Conservation (phyloP, 2,797 vertebrate species). For the Parambassis ranga region DNA sequence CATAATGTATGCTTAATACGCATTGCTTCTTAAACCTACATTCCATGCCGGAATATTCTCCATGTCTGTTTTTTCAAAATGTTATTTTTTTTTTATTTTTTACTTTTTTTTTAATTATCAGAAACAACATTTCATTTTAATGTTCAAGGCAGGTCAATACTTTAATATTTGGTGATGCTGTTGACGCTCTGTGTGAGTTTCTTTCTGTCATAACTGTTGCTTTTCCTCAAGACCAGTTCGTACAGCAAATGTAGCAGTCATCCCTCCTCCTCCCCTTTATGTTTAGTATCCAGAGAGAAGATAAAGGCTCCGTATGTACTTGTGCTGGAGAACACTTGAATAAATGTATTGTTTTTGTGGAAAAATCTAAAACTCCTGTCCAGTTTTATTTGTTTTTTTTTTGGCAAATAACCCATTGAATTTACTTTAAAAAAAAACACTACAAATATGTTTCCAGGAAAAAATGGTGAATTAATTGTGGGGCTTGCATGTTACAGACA, state of each 20-base stretch:
- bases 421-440: neutral
- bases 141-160: slow-evolving; percentile 81
- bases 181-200: slow-evolving; percentile 92
- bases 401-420: neutral
- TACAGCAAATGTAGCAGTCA: slow-evolving; percentile 97
- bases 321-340: slow-evolving; percentile 99
- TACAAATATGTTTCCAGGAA: too few species aligned
- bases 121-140: slow-evolving; percentile 89
- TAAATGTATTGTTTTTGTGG: slow-evolving; percentile 99
- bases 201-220: slow-evolving; percentile 91
- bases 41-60: slow-evolving; percentile 87
- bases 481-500: too few species aligned
- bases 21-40: slow-evolving; percentile 85
- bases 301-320: slow-evolving; percentile 94
- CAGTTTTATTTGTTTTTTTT: slow-evolving; percentile 14
- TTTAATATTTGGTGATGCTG: slow-evolving; percentile 77
- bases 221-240: slow-evolving; percentile 85
- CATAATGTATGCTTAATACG: slow-evolving; percentile 84
- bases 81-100: slow-evolving; percentile 79
- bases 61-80: slow-evolving; percentile 70
- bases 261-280: slow-evolving; percentile 78
- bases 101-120: slow-evolving; percentile 83
- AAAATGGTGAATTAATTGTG: too few species aligned
- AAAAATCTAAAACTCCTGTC: slow-evolving; percentile 74
- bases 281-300: slow-evolving; percentile 92